These are phyloP conservation scores for Mamestra configurata DNA, from an alignment of 1,140 invertebrate genomes.

Conservation along the genomic window DNA sequence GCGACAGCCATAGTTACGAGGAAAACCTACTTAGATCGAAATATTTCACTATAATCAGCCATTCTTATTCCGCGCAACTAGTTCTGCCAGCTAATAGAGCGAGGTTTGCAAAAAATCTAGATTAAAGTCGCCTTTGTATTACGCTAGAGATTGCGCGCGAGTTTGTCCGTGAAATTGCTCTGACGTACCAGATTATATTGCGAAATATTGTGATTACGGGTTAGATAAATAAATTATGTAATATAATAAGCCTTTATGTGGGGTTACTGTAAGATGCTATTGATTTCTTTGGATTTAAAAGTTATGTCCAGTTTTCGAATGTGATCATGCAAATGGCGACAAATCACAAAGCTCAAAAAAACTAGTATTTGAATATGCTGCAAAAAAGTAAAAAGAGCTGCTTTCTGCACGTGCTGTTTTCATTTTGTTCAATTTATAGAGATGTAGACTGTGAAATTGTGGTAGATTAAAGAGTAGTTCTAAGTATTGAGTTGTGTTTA, in stretches of 20 bases:
- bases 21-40: conserved; percentile 5
- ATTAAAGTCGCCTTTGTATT: conserved; percentile 12
- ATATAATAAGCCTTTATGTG: not conserved
- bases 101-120: conserved; percentile 33
- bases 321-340: not conserved
- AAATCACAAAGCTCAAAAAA: not conserved
- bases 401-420: not conserved
- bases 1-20: not conserved
- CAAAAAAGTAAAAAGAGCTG: not conserved
- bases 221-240: conserved; percentile 18
- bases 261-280: not conserved
- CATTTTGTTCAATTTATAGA: conserved; percentile 4
- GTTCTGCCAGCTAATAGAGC: conserved; percentile 17
- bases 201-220: conserved; percentile 14
- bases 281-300: conserved; percentile 12
- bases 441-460: conserved; percentile 38
- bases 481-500: conserved; percentile 26
- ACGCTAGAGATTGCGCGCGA: conserved; percentile 3
- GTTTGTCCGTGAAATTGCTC: conserved; percentile 4
- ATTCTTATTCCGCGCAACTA: conserved; percentile 30
- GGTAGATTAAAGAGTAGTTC: conserved; percentile 27
- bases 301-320: not conserved
- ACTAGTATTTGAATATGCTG: too few species aligned
- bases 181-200: conserved; percentile 12
- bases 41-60: conserved; percentile 33